Base-by-base conservation (phyloP, 1,140 invertebrate species). In the Drosophila malerkotliana region DNA sequence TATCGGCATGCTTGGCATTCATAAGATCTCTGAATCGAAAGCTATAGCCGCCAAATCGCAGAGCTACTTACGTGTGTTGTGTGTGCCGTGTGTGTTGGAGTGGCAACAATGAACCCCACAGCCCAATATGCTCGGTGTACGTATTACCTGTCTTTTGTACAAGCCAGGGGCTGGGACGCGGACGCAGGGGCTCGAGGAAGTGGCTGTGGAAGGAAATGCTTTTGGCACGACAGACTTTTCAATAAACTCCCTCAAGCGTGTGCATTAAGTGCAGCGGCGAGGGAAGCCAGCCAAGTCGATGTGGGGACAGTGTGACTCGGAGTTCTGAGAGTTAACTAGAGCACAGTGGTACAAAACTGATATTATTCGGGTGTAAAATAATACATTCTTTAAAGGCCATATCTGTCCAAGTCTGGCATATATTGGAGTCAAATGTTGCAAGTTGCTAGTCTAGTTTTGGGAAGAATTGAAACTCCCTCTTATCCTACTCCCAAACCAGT, bases 231-330 rank as follows among this genome's bases (percentile, higher is more conserved):
- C 83, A 88, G 87, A 89, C 84, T 88, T 88, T 88, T 88, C 84
- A 88, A 88, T 88, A 88, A 88, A 88, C 83, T 88, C 83, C 83
- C 83, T 83, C 79, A 89, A 88, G 83, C 83, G 84, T 89, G 83
- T 88, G 83, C 83, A 88, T 88, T 88, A 88, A 88, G 72, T 89
- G 83, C 83, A 88, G 83, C 61, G 51, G 41, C 41, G 41, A 44
- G 68, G 78, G 72, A 75, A 82, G 55, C 61, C 49, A 58, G 32
- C 37, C 56, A 72, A 67, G 60, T 66, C 61, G 64, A 52, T 58
- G 64, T 63, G 37, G 18, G 62, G 55, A 57, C 74, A 44, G 52
- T 66, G 56, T 61, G 44, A 47, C 52, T 47, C 14, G 26, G 41
- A 4, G 41, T 34, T 48, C 18, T 21, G 44, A 21, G 6, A 10